Evolutionary conservation across 2,113 vertebrate genomes (phyloP).

Genomic region (Morphnarchus princeps): DNA sequence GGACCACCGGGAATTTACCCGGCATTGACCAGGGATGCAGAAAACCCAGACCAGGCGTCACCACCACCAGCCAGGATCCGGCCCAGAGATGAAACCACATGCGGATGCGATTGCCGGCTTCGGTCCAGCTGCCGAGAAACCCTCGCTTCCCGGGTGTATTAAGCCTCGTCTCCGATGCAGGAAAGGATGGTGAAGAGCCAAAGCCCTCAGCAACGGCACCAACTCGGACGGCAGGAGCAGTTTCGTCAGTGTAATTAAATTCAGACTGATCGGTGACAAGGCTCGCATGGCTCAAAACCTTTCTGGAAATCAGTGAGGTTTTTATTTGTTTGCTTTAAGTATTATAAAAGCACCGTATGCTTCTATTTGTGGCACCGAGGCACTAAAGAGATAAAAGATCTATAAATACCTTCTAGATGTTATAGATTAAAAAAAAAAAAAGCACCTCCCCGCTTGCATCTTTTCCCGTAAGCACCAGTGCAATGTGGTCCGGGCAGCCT

Average conservation of each 20-base stretch:
- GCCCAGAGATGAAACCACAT: neutral
- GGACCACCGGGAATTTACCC: neutral
- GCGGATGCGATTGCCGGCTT: neutral
- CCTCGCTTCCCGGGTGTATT: neutral
- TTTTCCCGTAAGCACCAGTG: neutral
- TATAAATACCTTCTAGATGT: neutral
- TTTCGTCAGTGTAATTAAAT: neutral
- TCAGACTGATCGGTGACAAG: neutral
- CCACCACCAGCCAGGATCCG: neutral
- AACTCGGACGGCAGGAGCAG: rapidly evolving
- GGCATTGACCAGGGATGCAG: neutral
- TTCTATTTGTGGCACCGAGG: neutral
- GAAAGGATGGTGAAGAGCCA: neutral
- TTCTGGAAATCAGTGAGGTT: neutral
- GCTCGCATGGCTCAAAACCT: neutral
- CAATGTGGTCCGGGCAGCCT: neutral
- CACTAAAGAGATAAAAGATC: slow-evolving; percentile 18
- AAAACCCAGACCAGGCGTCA: neutral
- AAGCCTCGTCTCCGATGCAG: neutral
- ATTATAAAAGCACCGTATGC: neutral
- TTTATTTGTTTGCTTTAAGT: neutral
- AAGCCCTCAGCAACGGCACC: neutral
- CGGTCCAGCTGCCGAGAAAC: neutral
- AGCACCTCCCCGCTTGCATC: rapidly evolving
- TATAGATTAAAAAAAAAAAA: neutral